Conservation (phyloP, 2,113 vertebrate species). For the Chinchilla lanigera region DNA sequence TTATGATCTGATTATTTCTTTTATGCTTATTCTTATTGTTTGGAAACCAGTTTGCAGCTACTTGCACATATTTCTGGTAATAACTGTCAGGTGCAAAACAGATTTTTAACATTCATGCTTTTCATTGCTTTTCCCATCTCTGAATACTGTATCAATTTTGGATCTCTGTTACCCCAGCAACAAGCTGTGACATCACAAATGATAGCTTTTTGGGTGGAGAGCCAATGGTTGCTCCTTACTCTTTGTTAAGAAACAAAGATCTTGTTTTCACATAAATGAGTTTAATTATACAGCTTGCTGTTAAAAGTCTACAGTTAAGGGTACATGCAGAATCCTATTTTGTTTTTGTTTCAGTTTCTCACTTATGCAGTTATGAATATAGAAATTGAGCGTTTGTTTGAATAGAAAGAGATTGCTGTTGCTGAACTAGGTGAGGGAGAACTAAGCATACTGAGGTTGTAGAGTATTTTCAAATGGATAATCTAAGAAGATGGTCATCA, state of each 20-base stretch:
- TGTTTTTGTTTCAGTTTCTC: constrained; percentile 25
- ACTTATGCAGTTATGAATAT: not conserved
- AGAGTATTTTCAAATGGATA: not conserved
- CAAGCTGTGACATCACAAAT: constrained; percentile 73
- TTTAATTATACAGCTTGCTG: constrained; percentile 59
- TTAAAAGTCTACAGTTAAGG: constrained; percentile 33
- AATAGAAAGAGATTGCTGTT: not conserved
- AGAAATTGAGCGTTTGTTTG: not conserved
- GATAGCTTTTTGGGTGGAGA: constrained; percentile 74
- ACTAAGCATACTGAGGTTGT: constrained; percentile 2
- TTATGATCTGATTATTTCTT: constrained; percentile 45
- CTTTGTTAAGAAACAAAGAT: constrained; percentile 78
- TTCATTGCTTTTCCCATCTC: constrained; percentile 54
- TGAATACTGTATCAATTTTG: constrained; percentile 62
- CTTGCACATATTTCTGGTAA: not conserved
- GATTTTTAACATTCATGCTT: constrained; percentile 36
- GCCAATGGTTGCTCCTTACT: constrained; percentile 58
- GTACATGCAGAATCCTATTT: constrained; percentile 7
- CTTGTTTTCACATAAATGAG: constrained; percentile 61
- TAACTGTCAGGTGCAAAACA: constrained; percentile 45
- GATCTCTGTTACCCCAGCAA: constrained; percentile 80
- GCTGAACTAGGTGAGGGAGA: constrained; percentile 17
- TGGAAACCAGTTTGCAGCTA: constrained; percentile 5
- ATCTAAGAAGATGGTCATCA: constrained; percentile 29
- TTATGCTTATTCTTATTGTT: constrained; percentile 51